phyloP scores from a whole-genome alignment of 2,797 vertebrate genomes.

The Acrossocheilus fasciatus region DNA sequence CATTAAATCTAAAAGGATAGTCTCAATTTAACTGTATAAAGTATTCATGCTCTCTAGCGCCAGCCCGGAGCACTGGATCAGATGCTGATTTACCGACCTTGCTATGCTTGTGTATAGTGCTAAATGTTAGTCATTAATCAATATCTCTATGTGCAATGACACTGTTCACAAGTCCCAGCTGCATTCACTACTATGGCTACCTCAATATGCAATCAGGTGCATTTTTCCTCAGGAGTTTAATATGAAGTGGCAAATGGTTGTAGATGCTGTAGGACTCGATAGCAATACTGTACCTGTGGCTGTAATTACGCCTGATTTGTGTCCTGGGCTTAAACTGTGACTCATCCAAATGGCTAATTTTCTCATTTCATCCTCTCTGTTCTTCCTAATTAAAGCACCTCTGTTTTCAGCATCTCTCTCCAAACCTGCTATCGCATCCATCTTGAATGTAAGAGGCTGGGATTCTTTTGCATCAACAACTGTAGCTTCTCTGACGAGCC shows the following conservation, averaged over 20 bases:
- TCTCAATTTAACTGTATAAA: slow-evolving; percentile 33
- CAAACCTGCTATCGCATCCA: background rate
- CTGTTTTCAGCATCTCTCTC: background rate
- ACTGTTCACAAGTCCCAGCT: background rate
- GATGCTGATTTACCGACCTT: slow-evolving; percentile 8
- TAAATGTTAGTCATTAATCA: slow-evolving; percentile 30
- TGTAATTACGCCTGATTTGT: slow-evolving; percentile 18
- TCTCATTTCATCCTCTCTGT: slow-evolving; percentile 15
- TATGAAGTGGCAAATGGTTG: background rate
- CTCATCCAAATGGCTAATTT: slow-evolving; percentile 21
- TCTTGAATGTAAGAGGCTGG: background rate
- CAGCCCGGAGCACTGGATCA: slow-evolving; percentile 20
- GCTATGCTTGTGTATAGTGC: slow-evolving; percentile 25
- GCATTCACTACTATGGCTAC: background rate
- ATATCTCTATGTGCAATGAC: background rate
- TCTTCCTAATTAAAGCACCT: slow-evolving; percentile 8
- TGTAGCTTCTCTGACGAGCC: background rate
- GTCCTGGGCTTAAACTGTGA: background rate
- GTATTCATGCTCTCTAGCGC: slow-evolving; percentile 22
- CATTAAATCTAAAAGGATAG: slow-evolving; percentile 39
- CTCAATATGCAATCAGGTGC: slow-evolving; percentile 4
- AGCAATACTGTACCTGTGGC: slow-evolving; percentile 2
- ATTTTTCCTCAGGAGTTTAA: background rate
- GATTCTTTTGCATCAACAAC: background rate
- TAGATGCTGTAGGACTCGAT: background rate